Conservation (phyloP, 2,797 vertebrate species). For the Typhlichthys eigenmanni region DNA sequence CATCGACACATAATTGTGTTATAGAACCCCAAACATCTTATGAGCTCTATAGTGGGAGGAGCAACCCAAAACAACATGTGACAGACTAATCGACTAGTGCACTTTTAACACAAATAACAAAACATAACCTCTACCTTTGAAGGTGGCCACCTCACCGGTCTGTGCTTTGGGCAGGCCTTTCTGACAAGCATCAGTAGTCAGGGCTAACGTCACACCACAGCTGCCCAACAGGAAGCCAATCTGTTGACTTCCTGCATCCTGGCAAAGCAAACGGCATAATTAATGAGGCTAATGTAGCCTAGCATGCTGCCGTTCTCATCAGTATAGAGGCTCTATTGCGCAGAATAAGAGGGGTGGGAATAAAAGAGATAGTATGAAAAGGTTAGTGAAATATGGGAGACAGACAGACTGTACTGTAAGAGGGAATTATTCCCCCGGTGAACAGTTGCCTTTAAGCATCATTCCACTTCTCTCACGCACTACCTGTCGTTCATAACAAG, state of each 20-base stretch:
- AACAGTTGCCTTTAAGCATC: slow-evolving; percentile 49
- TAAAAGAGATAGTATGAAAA: not conserved
- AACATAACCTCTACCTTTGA: slow-evolving; percentile 83
- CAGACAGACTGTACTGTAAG: not conserved
- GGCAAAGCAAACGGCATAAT: slow-evolving; percentile 17
- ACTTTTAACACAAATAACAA: not conserved
- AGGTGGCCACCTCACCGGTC: slow-evolving; percentile 91
- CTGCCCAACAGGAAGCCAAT: slow-evolving; percentile 94
- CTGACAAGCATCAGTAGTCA: slow-evolving; percentile 96
- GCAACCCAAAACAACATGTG: too few species aligned
- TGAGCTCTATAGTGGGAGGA: too few species aligned
- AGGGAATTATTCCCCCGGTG: slow-evolving; percentile 3
- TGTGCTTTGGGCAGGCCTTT: slow-evolving; percentile 96
- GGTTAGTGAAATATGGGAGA: not conserved
- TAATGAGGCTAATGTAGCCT: not conserved
- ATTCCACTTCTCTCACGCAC: slow-evolving; percentile 38
- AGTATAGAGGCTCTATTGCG: slow-evolving; percentile 9
- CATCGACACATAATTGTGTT: too few species aligned
- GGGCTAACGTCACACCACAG: slow-evolving; percentile 89
- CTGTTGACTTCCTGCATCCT: slow-evolving; percentile 97
- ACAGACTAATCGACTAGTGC: too few species aligned
- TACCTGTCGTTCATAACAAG: not conserved
- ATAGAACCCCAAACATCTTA: too few species aligned
- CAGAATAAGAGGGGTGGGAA: slow-evolving; percentile 15
- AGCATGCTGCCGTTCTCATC: slow-evolving; percentile 3